Evolutionary conservation across 2,888 invertebrate genomes (phyloP).

Genomic region (Sisyra terminalis): DNA sequence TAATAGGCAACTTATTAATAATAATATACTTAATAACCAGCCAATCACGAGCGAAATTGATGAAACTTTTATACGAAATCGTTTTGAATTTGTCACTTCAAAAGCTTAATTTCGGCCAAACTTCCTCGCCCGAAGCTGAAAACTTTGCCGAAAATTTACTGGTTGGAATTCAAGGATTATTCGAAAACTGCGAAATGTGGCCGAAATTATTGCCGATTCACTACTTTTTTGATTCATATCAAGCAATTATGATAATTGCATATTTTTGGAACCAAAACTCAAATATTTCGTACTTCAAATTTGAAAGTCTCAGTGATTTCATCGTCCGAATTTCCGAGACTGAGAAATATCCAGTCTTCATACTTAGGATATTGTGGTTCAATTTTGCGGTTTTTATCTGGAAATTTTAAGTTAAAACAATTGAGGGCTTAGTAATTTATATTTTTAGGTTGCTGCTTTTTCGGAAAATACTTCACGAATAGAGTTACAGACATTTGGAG

Average conservation of each 20-base stretch:
- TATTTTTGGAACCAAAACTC: background rate
- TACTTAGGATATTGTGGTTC: constrained; percentile 4
- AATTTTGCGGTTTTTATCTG: constrained; percentile 1
- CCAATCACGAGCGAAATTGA: too few relatives aligned
- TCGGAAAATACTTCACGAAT: background rate
- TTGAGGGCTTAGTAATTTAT: background rate
- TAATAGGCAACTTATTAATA: too few relatives aligned
- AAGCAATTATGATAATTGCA: background rate
- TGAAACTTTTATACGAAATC: too few relatives aligned
- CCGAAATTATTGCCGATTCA: too few relatives aligned
- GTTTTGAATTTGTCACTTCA: too few relatives aligned
- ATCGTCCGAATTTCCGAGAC: background rate
- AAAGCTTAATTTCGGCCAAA: too few relatives aligned
- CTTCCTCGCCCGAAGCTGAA: too few relatives aligned
- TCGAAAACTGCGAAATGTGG: too few relatives aligned
- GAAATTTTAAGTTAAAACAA: background rate
- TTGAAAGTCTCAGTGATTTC: background rate
- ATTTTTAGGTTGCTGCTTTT: background rate
- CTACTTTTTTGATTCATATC: background rate
- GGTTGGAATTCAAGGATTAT: too few relatives aligned
- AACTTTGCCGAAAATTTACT: too few relatives aligned
- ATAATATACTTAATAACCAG: too few relatives aligned
- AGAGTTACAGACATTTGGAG: background rate
- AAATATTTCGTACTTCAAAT: background rate
- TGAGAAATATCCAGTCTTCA: background rate